Evolutionary conservation across 2,113 vertebrate species (phyloP), one percentile per base, ranked within the genome.

Genomic region (Galbula dea): DNA sequence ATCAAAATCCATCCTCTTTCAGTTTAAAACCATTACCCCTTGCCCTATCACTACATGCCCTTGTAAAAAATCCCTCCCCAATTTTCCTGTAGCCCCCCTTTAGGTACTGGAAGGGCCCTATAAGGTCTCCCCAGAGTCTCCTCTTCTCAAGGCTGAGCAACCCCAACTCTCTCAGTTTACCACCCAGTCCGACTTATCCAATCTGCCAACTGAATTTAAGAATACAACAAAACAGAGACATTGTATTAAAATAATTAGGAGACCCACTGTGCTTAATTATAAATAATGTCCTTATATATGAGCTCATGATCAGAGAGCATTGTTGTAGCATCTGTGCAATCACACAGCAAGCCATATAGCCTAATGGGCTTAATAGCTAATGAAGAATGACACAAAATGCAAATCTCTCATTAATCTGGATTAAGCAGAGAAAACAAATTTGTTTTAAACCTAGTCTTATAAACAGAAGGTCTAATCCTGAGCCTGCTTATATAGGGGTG

Each of bases 381-480:
- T 72, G 80, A 94, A 83, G 72, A 91, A 75, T 83, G 93, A 94
- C 93, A 94, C 55, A 92, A 91, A 87, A 94, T 83, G 78, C 75
- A 91, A 95, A 95, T 96, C 95, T 87, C 75, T 55, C 48, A 89
- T 94, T 96, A 91, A 94, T 94, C 94, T 91, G 89, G 95, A 89
- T 95, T 95, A 96, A 94, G 75, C 48, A 92, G 86, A 83, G 94
- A 94, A 96, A 93, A 96, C 91, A 87, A 95, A 95, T 82, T 92
- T 89, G 87, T 46, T 93, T 94, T 88, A 96, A 94, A 89, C 82
- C 82, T 67, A 54, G 82, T 62, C 78, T 94, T 94, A 91, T 69
- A 95, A 94, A 91, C 93, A 95, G 86, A 87, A 92, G 72, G 82
- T 43, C 93, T 96, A 96, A 95, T 96, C 93, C 91, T 77, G 78